Percentiles rank a stretch among this genome's conserved stretches.
Conservation (phyloP, 2,113 vertebrate genomes). For the Cyrtonyx montezumae region DNA sequence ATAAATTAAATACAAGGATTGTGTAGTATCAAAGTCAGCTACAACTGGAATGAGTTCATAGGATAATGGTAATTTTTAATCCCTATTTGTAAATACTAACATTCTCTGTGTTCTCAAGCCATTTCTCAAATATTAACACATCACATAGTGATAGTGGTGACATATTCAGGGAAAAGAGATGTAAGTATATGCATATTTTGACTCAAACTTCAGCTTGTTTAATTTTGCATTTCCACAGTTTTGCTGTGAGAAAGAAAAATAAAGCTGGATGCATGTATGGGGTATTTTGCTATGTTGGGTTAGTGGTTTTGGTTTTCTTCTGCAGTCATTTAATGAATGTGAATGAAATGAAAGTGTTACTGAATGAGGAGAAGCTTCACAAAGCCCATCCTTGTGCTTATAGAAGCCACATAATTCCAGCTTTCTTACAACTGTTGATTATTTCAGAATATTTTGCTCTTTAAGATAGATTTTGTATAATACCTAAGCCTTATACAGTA, state of each 20-base stretch:
- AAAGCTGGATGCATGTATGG: background rate
- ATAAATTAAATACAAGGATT: background rate
- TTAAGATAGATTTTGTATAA: background rate
- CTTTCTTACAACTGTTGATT: background rate
- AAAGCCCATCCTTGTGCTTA: background rate
- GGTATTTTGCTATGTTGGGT: background rate
- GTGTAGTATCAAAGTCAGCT: background rate
- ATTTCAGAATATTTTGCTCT: background rate
- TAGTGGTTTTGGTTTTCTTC: background rate
- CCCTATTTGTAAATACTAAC: background rate
- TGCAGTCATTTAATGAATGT: background rate
- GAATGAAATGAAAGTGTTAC: background rate
- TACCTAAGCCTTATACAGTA: background rate
- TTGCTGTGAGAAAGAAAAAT: background rate
- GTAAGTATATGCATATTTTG: background rate
- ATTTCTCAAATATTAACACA: background rate
- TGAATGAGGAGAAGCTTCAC: background rate
- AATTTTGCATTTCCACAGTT: background rate
- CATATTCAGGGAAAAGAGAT: background rate
- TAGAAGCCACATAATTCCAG: background rate
- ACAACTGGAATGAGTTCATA: background rate
- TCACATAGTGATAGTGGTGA: background rate
- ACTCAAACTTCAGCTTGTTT: background rate
- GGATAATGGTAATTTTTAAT: background rate
- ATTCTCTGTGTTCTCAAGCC: background rate